Base-by-base conservation (phyloP, 2,797 vertebrate species). In the Leuciscus waleckii region DNA sequence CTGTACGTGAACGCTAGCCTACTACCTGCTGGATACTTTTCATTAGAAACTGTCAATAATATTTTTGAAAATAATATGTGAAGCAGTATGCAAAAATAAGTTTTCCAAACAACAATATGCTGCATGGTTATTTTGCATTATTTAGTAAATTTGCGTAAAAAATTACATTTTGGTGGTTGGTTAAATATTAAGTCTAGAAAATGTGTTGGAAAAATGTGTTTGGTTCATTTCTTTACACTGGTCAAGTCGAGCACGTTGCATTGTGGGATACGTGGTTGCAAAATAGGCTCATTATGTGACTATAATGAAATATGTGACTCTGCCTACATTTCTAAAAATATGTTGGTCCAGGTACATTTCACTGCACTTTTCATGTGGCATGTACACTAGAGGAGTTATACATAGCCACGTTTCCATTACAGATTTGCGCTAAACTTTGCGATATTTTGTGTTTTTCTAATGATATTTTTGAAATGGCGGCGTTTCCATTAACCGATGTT, bases 1-100 rank as follows among this genome's bases (percentile, higher is more conserved):
- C 79, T 67, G 88, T 70, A 61, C 54, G 88, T 89, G 85, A 56
- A 56, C 8, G 35, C 32, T 56, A 37, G 11, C 19, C 6, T n/a
- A 23, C 32, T 35, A 23, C 29, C 43, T 32, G 19, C 26, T 51
- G 71, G 21, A 51, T 75, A 21, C 26, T 56, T 35, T 14, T 13
- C 6, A 16, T 9, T 5, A 74, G 5, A 56, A 35, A 23, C 17
- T 35, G 29, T 0, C 46, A 54, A 54, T 35, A 54, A 35, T 51
- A 35, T 76, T 23, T 74, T 21, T 35, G 0, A 13, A 74, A 75
- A 51, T 14, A 35, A 75, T 35, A 35, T 23, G 19, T 7, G 17
- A 74, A 21, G 46, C 46, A 21, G 9, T 19, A 32, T 51, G 23
- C 56, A 26, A 61, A 61, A 2, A 11, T 61, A 26, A 1, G 1